Percentiles rank a stretch among this genome's conserved stretches.
These are phyloP conservation scores for Drosophila elegans DNA, from an alignment of 1,140 invertebrate genomes.

Conservation along the genomic window DNA sequence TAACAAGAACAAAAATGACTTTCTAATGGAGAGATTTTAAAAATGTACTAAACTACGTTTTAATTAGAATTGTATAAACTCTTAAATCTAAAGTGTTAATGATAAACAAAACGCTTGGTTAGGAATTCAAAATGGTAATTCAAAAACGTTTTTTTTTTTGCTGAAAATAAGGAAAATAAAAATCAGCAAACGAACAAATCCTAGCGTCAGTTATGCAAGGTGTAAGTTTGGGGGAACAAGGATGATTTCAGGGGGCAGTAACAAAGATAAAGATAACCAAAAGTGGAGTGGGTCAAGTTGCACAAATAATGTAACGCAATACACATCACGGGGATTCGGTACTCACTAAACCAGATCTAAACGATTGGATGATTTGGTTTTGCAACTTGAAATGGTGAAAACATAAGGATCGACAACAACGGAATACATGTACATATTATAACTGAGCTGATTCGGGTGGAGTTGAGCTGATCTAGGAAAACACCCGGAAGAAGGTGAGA, in stretches of 20 bases:
- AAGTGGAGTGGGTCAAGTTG: constrained; percentile 29
- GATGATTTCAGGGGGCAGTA: constrained; percentile 14
- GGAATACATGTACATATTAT: constrained; percentile 50
- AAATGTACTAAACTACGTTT: not conserved
- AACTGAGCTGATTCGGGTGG: constrained; percentile 34
- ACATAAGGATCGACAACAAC: constrained; percentile 48
- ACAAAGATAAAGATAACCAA: constrained; percentile 11
- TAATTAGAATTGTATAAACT: not conserved
- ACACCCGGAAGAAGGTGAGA: constrained; percentile 61
- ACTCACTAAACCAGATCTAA: constrained; percentile 75
- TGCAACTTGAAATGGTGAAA: constrained; percentile 43
- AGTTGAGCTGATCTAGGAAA: constrained; percentile 55
- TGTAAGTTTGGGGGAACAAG: constrained; percentile 1
- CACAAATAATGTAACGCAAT: constrained; percentile 46
- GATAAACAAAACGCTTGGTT: constrained; percentile 8
- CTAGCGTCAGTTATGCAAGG: constrained; percentile 24
- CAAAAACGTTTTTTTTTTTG: not conserved
- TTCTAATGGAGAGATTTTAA: not conserved
- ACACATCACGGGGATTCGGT: constrained; percentile 44
- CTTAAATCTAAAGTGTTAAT: constrained; percentile 9
- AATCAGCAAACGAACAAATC: constrained; percentile 9
- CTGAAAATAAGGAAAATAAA: constrained; percentile 6
- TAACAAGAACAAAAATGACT: not conserved
- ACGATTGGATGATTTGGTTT: constrained; percentile 53
- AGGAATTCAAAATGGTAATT: not conserved